These are phyloP conservation scores for Euglossa dilemma DNA, from an alignment of 1,140 invertebrate genomes.

Conservation along the genomic window DNA sequence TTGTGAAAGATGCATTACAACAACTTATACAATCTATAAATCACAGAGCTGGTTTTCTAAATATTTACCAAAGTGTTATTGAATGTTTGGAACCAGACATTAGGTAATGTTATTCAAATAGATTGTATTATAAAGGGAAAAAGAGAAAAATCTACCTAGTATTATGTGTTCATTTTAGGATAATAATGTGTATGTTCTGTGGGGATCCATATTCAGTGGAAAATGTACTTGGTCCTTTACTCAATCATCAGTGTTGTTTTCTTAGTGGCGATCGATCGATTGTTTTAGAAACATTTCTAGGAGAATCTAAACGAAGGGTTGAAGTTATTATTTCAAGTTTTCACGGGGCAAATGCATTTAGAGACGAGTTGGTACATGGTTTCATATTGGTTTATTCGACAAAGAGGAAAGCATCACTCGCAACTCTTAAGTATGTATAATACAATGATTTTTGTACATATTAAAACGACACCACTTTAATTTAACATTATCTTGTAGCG, in stretches of 20 bases:
- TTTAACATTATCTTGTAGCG: conserved; percentile 82
- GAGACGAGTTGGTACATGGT: conserved; percentile 96
- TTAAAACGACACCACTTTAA: conserved; percentile 14
- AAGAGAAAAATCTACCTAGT: conserved; percentile 28
- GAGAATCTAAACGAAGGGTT: conserved; percentile 93
- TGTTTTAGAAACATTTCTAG: conserved; percentile 94
- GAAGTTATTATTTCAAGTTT: conserved; percentile 98
- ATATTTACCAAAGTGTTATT: conserved; percentile 89
- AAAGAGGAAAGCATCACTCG: conserved; percentile 96
- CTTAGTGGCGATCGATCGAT: conserved; percentile 93
- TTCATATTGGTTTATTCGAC: conserved; percentile 98
- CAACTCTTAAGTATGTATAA: conserved; percentile 92
- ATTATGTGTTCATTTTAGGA: conserved; percentile 81
- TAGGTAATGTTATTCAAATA: conserved; percentile 82
- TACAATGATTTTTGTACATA: not conserved
- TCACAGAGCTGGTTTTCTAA: conserved; percentile 87
- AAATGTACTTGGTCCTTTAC: conserved; percentile 93
- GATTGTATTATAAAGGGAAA: conserved; percentile 33
- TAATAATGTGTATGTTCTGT: conserved; percentile 98
- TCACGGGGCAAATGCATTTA: conserved; percentile 95
- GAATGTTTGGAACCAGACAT: conserved; percentile 93
- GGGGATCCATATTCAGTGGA: conserved; percentile 97
- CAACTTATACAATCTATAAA: conserved; percentile 90
- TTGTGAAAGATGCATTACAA: conserved; percentile 89
- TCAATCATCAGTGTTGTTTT: conserved; percentile 94